A percentile compares a stretch with the other conserved stretches of the same genome.
Conservation (phyloP, 1,140 invertebrate species). For the Spodoptera litura region DNA sequence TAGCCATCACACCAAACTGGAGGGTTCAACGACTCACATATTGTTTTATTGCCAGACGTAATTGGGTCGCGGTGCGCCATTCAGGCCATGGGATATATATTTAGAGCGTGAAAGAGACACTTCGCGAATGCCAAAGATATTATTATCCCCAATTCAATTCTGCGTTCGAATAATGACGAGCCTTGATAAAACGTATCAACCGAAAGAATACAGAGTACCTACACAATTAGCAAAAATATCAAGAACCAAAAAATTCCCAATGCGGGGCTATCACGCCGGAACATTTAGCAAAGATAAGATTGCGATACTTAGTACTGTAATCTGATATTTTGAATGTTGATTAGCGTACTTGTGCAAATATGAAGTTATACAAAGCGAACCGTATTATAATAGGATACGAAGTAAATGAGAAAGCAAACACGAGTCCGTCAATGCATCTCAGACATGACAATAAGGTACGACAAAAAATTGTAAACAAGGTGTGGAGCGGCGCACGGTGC, state of each 20-base stretch:
- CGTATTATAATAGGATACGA: slow-evolving; percentile 18
- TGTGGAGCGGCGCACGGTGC: not conserved
- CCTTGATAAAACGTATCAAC: not conserved
- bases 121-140: slow-evolving; percentile 53
- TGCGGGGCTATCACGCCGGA: slow-evolving; percentile 26
- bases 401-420: slow-evolving; percentile 2
- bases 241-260: slow-evolving; percentile 18
- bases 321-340: slow-evolving; percentile 33
- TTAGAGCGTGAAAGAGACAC: slow-evolving; percentile 54
- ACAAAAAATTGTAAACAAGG: slow-evolving; percentile 64
- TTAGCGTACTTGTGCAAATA: slow-evolving; percentile 11
- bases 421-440: slow-evolving; percentile 16
- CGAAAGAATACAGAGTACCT: not conserved
- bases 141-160: slow-evolving; percentile 39
- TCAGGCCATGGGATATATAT: slow-evolving; percentile 64
- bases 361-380: not conserved
- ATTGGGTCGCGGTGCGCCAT: slow-evolving; percentile 78
- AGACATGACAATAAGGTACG: slow-evolving; percentile 27
- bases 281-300: slow-evolving; percentile 35
- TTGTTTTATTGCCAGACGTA: slow-evolving; percentile 80
- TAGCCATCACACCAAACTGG: slow-evolving; percentile 68
- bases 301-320: slow-evolving; percentile 28
- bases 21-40: slow-evolving; percentile 80
- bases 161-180: slow-evolving; percentile 6
- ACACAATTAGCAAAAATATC: slow-evolving; percentile 29